Percentiles rank a stretch among this genome's conserved stretches.
These are phyloP conservation scores for Pteronura brasiliensis DNA, from an alignment of 2,113 vertebrate genomes.

Conservation along the genomic window DNA sequence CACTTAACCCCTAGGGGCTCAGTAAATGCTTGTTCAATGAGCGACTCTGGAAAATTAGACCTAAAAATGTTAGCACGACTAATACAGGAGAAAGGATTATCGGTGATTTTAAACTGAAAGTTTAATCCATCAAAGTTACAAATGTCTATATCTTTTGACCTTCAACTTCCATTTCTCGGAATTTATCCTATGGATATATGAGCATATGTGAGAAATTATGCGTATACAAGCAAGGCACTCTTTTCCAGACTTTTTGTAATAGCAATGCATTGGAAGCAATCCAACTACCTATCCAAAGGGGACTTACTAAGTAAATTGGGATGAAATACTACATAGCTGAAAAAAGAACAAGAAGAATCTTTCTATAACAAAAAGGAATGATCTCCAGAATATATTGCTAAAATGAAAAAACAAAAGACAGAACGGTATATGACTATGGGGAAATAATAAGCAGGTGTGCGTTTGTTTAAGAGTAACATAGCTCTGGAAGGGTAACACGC, in stretches of 20 bases:
- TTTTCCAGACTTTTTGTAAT: background rate
- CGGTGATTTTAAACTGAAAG: background rate
- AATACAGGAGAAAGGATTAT: background rate
- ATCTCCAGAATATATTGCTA: background rate
- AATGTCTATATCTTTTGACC: background rate
- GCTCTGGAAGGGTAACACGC: background rate
- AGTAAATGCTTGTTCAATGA: background rate
- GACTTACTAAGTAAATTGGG: background rate
- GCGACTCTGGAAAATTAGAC: background rate
- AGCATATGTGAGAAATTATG: background rate
- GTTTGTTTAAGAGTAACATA: background rate
- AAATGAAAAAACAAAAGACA: background rate
- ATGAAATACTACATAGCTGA: background rate
- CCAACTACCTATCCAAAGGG: background rate
- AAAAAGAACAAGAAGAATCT: background rate
- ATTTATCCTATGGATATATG: background rate
- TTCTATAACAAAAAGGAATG: background rate
- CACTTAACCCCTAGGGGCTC: background rate
- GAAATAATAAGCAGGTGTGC: background rate
- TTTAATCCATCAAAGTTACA: background rate
- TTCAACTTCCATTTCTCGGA: background rate
- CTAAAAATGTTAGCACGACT: constrained; percentile 3
- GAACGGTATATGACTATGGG: background rate
- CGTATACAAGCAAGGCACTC: background rate
- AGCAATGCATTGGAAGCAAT: background rate